phyloP scores from a whole-genome alignment of 2,888 invertebrate species.

The Drosophila vallismaia region DNA sequence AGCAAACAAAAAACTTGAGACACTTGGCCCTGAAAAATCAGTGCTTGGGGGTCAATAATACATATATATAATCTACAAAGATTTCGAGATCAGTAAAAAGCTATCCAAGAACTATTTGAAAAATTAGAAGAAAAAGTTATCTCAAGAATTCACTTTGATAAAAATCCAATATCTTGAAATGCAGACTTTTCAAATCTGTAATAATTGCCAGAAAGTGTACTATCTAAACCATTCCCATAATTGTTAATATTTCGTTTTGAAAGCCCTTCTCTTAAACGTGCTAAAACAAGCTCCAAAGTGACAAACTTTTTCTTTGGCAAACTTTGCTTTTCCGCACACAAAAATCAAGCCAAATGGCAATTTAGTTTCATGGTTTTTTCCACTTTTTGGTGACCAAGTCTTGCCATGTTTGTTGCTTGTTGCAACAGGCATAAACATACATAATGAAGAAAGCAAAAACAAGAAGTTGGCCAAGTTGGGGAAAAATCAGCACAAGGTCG shows the following conservation, averaged over 20 bases:
- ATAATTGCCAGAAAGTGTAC: constrained; percentile 1
- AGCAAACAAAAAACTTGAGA: background rate
- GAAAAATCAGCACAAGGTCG: constrained; percentile 38
- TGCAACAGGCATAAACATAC: constrained; percentile 45
- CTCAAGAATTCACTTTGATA: background rate
- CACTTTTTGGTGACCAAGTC: constrained; percentile 31
- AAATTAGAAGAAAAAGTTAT: background rate
- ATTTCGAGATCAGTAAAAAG: too few relatives aligned
- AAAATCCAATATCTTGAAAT: constrained; percentile 7
- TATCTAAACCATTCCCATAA: constrained; percentile 37
- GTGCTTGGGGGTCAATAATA: background rate
- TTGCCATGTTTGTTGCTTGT: constrained; percentile 23
- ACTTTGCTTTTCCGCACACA: constrained; percentile 37
- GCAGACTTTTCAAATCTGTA: background rate
- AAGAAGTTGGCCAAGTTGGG: constrained; percentile 4
- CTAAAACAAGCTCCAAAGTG: constrained; percentile 28
- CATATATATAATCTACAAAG: too few relatives aligned
- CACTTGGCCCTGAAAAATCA: constrained; percentile 20
- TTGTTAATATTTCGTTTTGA: constrained; percentile 27
- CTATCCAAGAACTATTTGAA: background rate
- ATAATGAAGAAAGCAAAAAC: constrained; percentile 21
- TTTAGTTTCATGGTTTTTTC: constrained; percentile 11
- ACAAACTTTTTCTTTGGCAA: constrained; percentile 36
- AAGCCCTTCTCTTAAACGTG: constrained; percentile 42
- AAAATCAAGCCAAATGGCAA: constrained; percentile 7